Evolutionary conservation across 2,888 invertebrate species (phyloP), one percentile per base, ranked within the genome.

Genomic region (Dromius quadrimaculatus): DNA sequence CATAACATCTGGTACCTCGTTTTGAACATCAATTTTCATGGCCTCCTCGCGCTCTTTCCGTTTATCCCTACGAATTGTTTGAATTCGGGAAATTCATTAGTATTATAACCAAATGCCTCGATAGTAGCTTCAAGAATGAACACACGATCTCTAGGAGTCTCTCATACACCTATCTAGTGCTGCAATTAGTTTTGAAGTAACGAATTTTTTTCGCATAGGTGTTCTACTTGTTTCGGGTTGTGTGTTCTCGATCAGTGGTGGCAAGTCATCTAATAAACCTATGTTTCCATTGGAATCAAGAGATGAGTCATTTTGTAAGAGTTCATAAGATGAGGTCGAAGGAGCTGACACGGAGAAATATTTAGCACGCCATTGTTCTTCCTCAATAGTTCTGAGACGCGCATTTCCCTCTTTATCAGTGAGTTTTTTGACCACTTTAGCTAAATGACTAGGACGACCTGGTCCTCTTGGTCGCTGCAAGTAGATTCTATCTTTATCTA

Each of bases 11-110:
- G 78, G 76, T 62, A 78, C 61, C 20, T 77, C 71, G 62, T 78
- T 78, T 72, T 79, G 75, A 71, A 79, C 78, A 74, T 78, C 74
- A 9, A 61, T 0, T 76, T 79, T 77, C 74, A 79, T 79, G 15
- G 75, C 41, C 75, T 76, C 74, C 28, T 78, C 77, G 9, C 75
- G 66, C 9, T 75, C 64, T 70, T 77, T 77, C 59, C 74, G 17
- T 22, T 11, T 71, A 17, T 73, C 5, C 23, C 71, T 72, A 28
- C 72, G 76, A 72, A 76, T 73, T 41, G 76, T 57, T 73, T 77
- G 76, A 74, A 78, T 76, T n/a, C 76, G 75, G 15, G 76, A 76
- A 57, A 76, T 76, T 65, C 71, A 76, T 61, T 28, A 28, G 8
- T 28, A 17, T 68, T 77, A 61, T 41, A 72, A 13, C 71, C 74